Evolutionary conservation across 1,140 invertebrate species (phyloP).

Genomic region (Meloidogyne hapla): DNA sequence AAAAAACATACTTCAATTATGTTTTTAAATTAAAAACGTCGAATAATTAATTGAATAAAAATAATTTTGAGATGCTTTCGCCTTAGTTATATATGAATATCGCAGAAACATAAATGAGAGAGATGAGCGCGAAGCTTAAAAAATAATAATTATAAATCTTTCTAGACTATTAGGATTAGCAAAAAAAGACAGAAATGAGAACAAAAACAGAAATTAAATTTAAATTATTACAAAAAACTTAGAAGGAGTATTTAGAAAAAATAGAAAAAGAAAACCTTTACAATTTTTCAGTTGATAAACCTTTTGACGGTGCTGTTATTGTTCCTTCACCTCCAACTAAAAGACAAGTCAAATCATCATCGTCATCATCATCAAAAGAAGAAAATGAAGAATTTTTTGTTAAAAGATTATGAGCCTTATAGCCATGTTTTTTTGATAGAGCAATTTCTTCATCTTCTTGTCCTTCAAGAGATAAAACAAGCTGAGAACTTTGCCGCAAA

Average conservation of each 20-base stretch:
- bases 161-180: too few relatives aligned
- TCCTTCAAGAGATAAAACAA: background rate
- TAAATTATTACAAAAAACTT: too few relatives aligned
- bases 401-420: too few relatives aligned
- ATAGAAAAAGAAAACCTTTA: too few relatives aligned
- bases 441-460: background rate
- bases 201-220: too few relatives aligned
- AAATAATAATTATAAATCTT: too few relatives aligned
- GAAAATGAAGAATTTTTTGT: background rate
- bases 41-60: background rate
- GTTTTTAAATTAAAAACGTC: too few relatives aligned
- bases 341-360: conserved; percentile 1
- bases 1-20: too few relatives aligned
- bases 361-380: background rate
- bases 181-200: too few relatives aligned
- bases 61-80: background rate
- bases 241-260: too few relatives aligned
- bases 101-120: background rate
- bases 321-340: background rate
- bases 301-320: background rate
- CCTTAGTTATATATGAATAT: background rate
- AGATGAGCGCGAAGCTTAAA: background rate
- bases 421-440: too few relatives aligned
- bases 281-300: background rate
- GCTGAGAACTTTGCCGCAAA: background rate